Evolutionary conservation across 2,797 vertebrate species (phyloP).

Genomic region (Sebastolobus altivelis): DNA sequence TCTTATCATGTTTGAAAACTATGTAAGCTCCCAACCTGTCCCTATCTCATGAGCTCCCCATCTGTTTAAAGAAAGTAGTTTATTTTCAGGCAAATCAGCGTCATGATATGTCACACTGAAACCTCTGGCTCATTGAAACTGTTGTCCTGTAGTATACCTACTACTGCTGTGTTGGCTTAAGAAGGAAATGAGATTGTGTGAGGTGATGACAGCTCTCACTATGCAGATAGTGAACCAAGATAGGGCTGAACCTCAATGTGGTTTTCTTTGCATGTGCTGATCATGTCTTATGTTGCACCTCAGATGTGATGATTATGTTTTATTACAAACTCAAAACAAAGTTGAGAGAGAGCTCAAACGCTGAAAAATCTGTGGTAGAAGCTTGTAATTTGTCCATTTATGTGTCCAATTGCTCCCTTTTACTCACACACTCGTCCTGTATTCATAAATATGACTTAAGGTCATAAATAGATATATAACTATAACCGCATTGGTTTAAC

Average conservation of each 20-base stretch:
- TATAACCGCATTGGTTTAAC: conserved; percentile 13
- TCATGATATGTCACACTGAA: conserved; percentile 27
- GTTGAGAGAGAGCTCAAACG: not conserved
- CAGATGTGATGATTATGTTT: not conserved
- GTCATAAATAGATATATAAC: not conserved
- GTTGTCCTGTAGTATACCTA: conserved; percentile 1
- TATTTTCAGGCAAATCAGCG: not conserved
- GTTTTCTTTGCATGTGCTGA: conserved; percentile 6
- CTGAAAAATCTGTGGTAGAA: not conserved
- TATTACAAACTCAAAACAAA: not conserved
- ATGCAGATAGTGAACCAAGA: conserved; percentile 2
- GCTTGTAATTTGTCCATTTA: not conserved
- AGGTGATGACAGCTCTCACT: conserved; percentile 21
- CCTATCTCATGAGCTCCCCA: not conserved
- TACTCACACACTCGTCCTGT: not conserved
- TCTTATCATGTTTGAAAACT: conserved; percentile 15
- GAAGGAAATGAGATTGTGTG: conserved; percentile 23
- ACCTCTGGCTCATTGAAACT: conserved; percentile 16
- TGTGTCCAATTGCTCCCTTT: not conserved
- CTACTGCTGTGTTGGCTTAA: conserved; percentile 6
- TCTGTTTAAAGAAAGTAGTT: not conserved
- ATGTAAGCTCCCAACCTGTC: not conserved
- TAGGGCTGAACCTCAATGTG: not conserved
- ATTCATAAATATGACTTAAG: not conserved
- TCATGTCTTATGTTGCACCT: not conserved